Evolutionary conservation across 2,888 invertebrate species (phyloP), one percentile per base, ranked within the genome.

Genomic region (Catocala sponsa): DNA sequence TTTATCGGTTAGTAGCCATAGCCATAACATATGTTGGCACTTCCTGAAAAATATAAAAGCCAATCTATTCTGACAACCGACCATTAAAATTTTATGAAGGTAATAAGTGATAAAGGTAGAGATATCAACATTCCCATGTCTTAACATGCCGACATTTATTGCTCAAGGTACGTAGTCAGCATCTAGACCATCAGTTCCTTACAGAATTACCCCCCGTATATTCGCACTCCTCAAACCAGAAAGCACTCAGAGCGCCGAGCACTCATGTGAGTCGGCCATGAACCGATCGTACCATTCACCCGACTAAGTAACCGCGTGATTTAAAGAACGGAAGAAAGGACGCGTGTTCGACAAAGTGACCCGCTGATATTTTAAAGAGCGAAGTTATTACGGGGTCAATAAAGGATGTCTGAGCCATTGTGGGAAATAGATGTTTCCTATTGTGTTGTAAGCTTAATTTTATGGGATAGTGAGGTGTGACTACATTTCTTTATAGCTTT

Each of bases 241-340:
- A 84, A 86, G 83, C 85, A 84, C 85, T 88, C 83, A 76, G 74
- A 70, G 68, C 76, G 25, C 76, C 77, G 74, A 76, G 76, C 80
- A 81, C 85, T 84, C 81, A 76, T 75, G 76, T 75, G 77, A 72
- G 81, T 79, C 78, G 52, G 61, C 65, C 71, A 67, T 62, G 72
- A 69, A 64, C 76, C 65, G 60, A 75, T 72, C 67, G 61, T 69
- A 65, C 63, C 72, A 80, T 81, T 82, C 80, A 74, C 60, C 46
- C 60, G 65, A 78, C 82, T 86, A 86, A 88, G 87, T 87, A 86
- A 86, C 83, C 82, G 70, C 65, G 76, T 80, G 76, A 81, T 81
- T 83, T 83, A 76, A 75, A 68, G 63, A 72, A 25, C 25, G 25
- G 25, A 69, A 65, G 69, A 73, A 75, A 75, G 70, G 70, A 72